Percentiles rank a stretch among this genome's conserved stretches.
These are phyloP conservation scores for Silurus asotus DNA, from an alignment of 2,113 vertebrate species.

Conservation along the genomic window DNA sequence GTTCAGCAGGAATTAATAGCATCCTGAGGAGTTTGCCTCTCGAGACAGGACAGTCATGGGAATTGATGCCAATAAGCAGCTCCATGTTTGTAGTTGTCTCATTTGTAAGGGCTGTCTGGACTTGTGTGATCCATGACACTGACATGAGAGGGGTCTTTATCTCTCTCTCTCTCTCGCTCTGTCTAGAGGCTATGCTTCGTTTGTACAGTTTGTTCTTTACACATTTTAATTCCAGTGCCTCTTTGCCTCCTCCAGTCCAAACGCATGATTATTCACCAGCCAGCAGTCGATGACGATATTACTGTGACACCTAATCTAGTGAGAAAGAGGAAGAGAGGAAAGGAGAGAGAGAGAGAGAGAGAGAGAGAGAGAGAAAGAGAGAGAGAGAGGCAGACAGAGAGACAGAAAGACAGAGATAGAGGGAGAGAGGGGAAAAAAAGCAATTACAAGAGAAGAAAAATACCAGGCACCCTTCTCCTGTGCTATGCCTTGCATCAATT, in stretches of 20 bases:
- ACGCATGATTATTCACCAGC: constrained; percentile 69
- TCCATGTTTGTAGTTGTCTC: constrained; percentile 59
- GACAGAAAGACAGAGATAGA: constrained; percentile 1
- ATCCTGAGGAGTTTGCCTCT: constrained; percentile 52
- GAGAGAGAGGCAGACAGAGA: constrained; percentile 26
- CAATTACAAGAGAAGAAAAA: constrained; percentile 31
- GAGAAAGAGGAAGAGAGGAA: constrained; percentile 43
- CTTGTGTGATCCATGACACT: constrained; percentile 56
- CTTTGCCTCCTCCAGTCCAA: constrained; percentile 57
- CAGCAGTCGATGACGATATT: constrained; percentile 53
- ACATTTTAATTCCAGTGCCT: constrained; percentile 53
- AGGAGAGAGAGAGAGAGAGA: background rate
- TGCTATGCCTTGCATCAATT: constrained; percentile 11
- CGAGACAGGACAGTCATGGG: constrained; percentile 32
- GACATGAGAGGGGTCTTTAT: constrained; percentile 12
- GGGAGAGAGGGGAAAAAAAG: constrained; percentile 38
- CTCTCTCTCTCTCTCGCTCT: constrained; percentile 26
- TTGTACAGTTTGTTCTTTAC: constrained; percentile 62
- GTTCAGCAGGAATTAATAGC: constrained; percentile 49
- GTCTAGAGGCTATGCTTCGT: constrained; percentile 56
- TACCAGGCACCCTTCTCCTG: constrained; percentile 11
- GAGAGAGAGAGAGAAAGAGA: constrained; percentile 20
- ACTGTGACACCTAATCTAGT: constrained; percentile 69
- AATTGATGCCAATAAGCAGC: constrained; percentile 41
- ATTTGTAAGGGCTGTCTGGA: constrained; percentile 46